phyloP scores from a whole-genome alignment of 1,140 invertebrate species.

The Oppia nitens region DNA sequence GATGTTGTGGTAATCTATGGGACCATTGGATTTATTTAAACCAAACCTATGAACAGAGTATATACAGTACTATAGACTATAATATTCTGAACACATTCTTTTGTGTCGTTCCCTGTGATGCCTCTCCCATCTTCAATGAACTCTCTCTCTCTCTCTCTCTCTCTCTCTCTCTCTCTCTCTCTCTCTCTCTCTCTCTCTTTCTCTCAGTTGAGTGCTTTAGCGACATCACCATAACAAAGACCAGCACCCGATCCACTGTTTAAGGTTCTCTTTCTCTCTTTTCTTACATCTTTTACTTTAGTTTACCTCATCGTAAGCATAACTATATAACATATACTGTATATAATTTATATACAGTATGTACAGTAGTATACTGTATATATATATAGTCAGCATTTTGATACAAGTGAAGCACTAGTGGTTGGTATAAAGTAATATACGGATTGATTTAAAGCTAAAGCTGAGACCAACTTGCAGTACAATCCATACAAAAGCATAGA shows the following conservation, averaged over 20 bases:
- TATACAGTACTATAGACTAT: no score
- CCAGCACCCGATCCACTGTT: not conserved
- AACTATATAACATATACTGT: no score
- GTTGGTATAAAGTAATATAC: no score
- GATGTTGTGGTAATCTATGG: not conserved
- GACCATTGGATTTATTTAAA: not conserved
- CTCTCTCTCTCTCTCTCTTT: not conserved
- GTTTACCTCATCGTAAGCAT: no score
- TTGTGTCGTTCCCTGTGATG: not conserved
- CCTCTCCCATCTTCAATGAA: not conserved
- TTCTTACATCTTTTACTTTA: not conserved
- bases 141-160: not conserved
- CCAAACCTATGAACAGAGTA: no score
- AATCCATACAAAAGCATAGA: not conserved
- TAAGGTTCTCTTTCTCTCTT: not conserved
- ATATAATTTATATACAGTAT: no score
- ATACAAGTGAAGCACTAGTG: no score
- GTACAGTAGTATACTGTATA: no score
- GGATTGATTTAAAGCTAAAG: not conserved
- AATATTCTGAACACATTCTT: no score
- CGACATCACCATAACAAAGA: not conserved
- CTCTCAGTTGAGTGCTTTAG: not conserved
- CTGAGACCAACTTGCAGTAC: not conserved
- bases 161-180: not conserved
- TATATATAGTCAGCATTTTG: not conserved